phyloP scores from a whole-genome alignment of 2,797 vertebrate species.

The Trachurus trachurus region DNA sequence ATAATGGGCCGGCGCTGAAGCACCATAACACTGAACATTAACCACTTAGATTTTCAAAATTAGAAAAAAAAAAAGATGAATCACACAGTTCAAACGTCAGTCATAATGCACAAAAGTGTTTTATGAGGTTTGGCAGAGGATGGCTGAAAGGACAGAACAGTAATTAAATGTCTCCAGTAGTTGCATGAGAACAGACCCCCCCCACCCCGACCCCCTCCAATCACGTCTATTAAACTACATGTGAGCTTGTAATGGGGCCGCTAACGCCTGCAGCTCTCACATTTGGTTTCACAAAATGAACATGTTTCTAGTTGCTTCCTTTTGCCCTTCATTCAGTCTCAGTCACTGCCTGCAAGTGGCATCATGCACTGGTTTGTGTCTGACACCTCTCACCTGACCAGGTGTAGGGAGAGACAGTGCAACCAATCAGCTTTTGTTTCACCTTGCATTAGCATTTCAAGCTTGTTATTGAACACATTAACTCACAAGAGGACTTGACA shows the following conservation, averaged over 20 bases:
- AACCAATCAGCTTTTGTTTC: conserved; percentile 16
- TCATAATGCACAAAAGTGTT: conserved; percentile 8
- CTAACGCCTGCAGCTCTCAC: conserved; percentile 18
- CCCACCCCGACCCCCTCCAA: not conserved
- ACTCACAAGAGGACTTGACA: not conserved
- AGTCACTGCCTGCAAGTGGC: conserved; percentile 33
- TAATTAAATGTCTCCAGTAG: conserved; percentile 36
- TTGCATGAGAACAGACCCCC: conserved; percentile 10
- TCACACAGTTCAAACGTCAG: conserved; percentile 14
- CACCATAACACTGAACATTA: not conserved
- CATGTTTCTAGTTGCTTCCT: conserved; percentile 59
- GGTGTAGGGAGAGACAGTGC: not conserved
- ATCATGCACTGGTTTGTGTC: conserved; percentile 73
- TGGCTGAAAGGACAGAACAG: conserved; percentile 27
- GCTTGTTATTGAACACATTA: conserved; percentile 6
- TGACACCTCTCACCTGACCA: conserved; percentile 10
- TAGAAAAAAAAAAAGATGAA: not conserved
- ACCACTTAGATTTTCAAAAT: not conserved
- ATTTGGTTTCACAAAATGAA: conserved; percentile 58
- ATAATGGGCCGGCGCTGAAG: not conserved
- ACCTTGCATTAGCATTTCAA: conserved; percentile 5
- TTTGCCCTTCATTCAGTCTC: conserved; percentile 47
- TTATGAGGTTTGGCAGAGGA: conserved; percentile 21
- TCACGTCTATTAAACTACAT: conserved; percentile 36
- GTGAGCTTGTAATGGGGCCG: conserved; percentile 30